These are phyloP conservation scores for Umimayanthus kanabou DNA, from an alignment of 92 coral and sea anemone species.

Conservation along the genomic window DNA sequence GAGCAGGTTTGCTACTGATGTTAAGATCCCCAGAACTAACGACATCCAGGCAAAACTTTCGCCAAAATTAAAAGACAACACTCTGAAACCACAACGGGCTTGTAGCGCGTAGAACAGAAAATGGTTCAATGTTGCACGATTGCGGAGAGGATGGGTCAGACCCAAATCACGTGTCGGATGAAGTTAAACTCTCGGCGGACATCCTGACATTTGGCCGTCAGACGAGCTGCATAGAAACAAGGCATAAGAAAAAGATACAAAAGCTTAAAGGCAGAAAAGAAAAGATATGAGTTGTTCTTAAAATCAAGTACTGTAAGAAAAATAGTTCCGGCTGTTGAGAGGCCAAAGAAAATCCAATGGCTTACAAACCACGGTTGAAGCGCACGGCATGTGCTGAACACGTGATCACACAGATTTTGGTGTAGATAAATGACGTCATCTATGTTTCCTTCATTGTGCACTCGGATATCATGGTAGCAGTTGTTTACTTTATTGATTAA, in stretches of 20 bases:
- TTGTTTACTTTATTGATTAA: background rate
- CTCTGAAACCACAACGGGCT: constrained; percentile 1
- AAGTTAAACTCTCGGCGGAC: background rate
- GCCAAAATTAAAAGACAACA: background rate
- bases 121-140: background rate
- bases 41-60: constrained; percentile 2
- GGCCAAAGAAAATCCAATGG: background rate
- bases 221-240: constrained; percentile 5
- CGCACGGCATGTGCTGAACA: constrained; percentile 4
- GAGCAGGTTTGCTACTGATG: background rate
- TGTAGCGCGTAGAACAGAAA: background rate
- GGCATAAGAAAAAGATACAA: background rate
- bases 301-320: background rate
- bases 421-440: background rate
- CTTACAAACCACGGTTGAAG: constrained; percentile 21
- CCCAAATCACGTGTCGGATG: background rate
- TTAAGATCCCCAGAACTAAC: background rate
- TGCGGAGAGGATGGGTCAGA: background rate
- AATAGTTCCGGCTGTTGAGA: background rate
- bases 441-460: background rate
- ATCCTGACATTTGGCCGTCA: background rate
- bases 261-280: background rate
- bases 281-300: background rate
- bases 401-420: constrained; percentile 9
- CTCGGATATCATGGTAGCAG: background rate